phyloP scores from a whole-genome alignment of 2,113 vertebrate genomes.

The Archilochus colubris region DNA sequence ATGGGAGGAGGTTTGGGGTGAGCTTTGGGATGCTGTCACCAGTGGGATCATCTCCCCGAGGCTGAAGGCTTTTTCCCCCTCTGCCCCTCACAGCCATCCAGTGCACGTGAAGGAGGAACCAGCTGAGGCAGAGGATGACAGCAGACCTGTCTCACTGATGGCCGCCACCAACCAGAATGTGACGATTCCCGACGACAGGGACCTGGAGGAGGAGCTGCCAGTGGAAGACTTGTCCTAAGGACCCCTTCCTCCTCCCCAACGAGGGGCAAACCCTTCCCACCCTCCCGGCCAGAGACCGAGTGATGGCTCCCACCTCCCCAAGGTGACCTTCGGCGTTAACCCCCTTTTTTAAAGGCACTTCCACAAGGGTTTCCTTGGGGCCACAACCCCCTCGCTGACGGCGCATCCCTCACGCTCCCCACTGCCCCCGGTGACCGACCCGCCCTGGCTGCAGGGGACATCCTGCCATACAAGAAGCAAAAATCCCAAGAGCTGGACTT shows the following conservation, averaged over 20 bases:
- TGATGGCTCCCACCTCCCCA: conserved; percentile 54
- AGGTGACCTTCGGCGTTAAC: conserved; percentile 64
- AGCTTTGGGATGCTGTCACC: rapidly evolving
- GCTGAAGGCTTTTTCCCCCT: background rate
- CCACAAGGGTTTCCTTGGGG: conserved; percentile 59
- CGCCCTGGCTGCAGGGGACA: background rate
- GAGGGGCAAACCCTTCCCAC: conserved; percentile 60
- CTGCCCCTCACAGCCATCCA: conserved; percentile 79
- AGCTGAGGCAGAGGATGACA: conserved; percentile 90
- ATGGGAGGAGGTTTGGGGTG: background rate
- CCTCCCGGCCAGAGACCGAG: conserved; percentile 40
- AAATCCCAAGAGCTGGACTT: conserved; percentile 54
- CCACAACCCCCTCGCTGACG: background rate
- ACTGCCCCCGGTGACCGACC: conserved; percentile 11
- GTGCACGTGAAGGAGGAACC: conserved; percentile 99
- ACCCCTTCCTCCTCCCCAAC: conserved; percentile 46
- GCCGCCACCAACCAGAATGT: conserved; percentile 87
- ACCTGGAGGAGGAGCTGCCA: conserved; percentile 94
- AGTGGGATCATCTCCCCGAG: rapidly evolving
- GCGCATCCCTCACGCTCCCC: conserved; percentile 12
- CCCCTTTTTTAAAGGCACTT: conserved; percentile 74
- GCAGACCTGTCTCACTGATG: conserved; percentile 86
- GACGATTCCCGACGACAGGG: conserved; percentile 88
- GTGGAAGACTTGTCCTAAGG: conserved; percentile 95
- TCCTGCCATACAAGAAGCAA: background rate